Evolutionary conservation across 2,888 invertebrate genomes (phyloP), one percentile per base, ranked within the genome.

Genomic region (Cryptophagus acutangulus): DNA sequence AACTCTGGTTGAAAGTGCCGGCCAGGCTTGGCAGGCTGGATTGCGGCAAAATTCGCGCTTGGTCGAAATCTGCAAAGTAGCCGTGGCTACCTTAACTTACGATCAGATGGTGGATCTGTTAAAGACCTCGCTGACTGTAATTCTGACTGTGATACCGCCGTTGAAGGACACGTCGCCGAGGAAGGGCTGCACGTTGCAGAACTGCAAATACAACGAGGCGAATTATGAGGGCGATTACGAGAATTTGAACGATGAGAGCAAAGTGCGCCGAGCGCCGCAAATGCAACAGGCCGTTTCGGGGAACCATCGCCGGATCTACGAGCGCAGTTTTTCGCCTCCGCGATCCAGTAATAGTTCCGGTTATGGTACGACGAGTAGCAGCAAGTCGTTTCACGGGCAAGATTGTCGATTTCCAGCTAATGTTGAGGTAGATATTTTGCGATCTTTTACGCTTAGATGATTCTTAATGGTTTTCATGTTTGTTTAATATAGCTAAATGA

Each of bases 71-170:
- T 70, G 70, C 48, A 69, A 69, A 53, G 85, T 91, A 14, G 89
- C 91, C 17, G 88, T 92, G 17, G 85, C 88, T 2, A 92, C 92
- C 1, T 71, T 94, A 47, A 85, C 83, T 18, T 90, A 93, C 70
- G 91, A 92, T 64, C 88, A 91, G 69, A 90, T 94, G 81, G 89
- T 93, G 18, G 93, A 93, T 69, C 72, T 93, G 51, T 73, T 95
- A 43, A 87, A 92, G 71, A 93, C 91, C 1, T 90, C 91, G 3
- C 81, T 84, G 46, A 84, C 86, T 31, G 91, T 94, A 36, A 87
- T 87, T 28, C 84, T 93, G 20, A 81, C 84, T 42, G 84, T 87
- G 41, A 82, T 88, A 57, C 84, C 85, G 24, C 87, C 91, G 0
- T 70, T 78, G 38, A 69, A 74, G 14, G 85, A 86, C 59, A 82